Evolutionary conservation across 2,113 vertebrate species (phyloP), one percentile per base, ranked within the genome.

Genomic region (Tinamus guttatus): DNA sequence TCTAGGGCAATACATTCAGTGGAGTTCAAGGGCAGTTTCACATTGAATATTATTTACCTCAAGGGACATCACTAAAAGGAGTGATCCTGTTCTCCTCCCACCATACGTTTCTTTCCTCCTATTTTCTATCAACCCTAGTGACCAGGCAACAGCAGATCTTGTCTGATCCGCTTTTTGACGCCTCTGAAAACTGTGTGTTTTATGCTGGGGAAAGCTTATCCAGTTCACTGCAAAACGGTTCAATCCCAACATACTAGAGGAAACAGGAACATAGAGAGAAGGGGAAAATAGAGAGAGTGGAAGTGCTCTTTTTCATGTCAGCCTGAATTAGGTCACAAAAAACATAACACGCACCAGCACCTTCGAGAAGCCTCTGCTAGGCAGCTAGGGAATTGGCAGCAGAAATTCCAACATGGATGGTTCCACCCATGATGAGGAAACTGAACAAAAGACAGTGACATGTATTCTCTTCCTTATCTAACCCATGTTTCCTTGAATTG

Each of bases 371-470:
- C 62, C 30, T 84, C 45, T 43, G 13, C 14, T 34, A 58, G 65
- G 80, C 73, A 92, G 78, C 82, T 83, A 62, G 60, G 60, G 81
- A 93, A 91, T 59, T 77, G 68, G 59, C 38, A 74, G 80, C 89
- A 94, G 70, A 94, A 95, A 96, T 92, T 94, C 78, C 86, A 89
- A 78, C 86, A 76, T 79, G 58, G 85, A 94, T 95, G 93, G 93
- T 91, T 94, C 96, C 96, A 93, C 96, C 94, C 95, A 91, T 38
- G 43, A 56, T 73, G 78, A 96, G 95, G 95, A 96, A 96, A 94
- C 62, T 38, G 27, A 96, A 95, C 90, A 97, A 97, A 96, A 90
- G 77, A 89, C 77, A 85, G 81, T 81, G 73, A 93, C 92, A 93
- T 94, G 92, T 92, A 86, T 95, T 90, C 95, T 69, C 88, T 95